phyloP scores from a whole-genome alignment of 2,797 vertebrate species.

The Macropodus opercularis region DNA sequence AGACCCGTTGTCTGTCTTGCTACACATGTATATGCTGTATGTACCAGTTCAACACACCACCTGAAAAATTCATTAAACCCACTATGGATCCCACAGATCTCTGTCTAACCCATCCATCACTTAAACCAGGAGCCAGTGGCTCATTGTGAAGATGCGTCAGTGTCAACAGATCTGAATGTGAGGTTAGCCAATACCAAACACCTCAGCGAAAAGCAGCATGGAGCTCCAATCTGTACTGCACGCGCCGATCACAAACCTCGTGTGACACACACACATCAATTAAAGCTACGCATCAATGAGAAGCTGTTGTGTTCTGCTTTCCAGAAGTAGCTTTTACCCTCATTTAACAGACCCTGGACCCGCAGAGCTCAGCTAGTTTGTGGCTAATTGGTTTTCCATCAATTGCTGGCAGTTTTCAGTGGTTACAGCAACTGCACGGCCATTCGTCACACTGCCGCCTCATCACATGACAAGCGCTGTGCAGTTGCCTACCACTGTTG shows the following conservation, averaged over 20 bases:
- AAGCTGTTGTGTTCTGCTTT: slow-evolving; percentile 61
- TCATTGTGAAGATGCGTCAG: slow-evolving; percentile 46
- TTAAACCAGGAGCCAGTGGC: slow-evolving; percentile 14
- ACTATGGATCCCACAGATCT: slow-evolving; percentile 30
- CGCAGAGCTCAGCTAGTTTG: slow-evolving; percentile 44
- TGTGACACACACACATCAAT: slow-evolving; percentile 35
- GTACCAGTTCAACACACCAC: slow-evolving; percentile 22
- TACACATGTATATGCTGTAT: slow-evolving; percentile 6
- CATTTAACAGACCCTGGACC: slow-evolving; percentile 48
- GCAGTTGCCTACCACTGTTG: neutral
- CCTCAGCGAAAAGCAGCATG: too few species aligned
- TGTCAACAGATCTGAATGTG: slow-evolving; percentile 26
- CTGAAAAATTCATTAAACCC: slow-evolving; percentile 51
- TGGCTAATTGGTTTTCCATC: slow-evolving; percentile 59
- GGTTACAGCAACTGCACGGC: slow-evolving; percentile 41
- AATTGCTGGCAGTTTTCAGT: slow-evolving; percentile 43
- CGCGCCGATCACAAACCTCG: slow-evolving; percentile 47
- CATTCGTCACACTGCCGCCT: slow-evolving; percentile 23
- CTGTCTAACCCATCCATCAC: slow-evolving; percentile 42
- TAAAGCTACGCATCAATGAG: slow-evolving; percentile 43
- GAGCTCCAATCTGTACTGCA: neutral
- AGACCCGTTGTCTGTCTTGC: slow-evolving; percentile 8
- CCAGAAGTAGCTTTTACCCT: slow-evolving; percentile 65
- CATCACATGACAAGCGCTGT: slow-evolving; percentile 1
- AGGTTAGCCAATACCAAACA: too few species aligned